Percentiles rank a stretch among this genome's conserved stretches.
These are phyloP conservation scores for Bombyx mandarina DNA, from an alignment of 1,140 invertebrate species.

Conservation along the genomic window DNA sequence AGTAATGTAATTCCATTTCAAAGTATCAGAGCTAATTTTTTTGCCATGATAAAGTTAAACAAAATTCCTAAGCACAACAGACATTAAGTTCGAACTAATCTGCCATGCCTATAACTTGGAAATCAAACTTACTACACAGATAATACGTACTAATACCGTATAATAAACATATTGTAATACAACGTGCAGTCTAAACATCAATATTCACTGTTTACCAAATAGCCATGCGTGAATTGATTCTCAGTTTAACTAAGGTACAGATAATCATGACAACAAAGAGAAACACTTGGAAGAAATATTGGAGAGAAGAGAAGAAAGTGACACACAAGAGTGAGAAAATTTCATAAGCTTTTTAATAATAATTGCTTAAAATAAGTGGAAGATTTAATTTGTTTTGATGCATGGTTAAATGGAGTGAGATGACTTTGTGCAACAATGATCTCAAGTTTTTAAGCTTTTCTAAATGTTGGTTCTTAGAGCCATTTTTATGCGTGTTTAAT, in stretches of 20 bases:
- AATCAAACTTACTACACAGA: conserved; percentile 50
- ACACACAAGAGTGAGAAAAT: conserved; percentile 36
- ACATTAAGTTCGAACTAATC: conserved; percentile 13
- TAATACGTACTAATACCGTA: conserved; percentile 38
- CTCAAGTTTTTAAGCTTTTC: conserved; percentile 31
- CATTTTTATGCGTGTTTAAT: conserved; percentile 50
- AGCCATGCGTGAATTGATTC: conserved; percentile 59
- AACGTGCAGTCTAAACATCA: conserved; percentile 68
- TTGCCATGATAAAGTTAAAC: not conserved
- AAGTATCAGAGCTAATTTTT: not conserved
- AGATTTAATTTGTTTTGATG: conserved; percentile 40
- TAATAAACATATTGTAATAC: conserved; percentile 42
- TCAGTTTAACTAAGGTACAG: conserved; percentile 35
- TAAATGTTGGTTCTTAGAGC: conserved; percentile 38
- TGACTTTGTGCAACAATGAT: conserved; percentile 35
- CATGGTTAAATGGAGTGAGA: conserved; percentile 51
- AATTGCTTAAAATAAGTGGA: conserved; percentile 25
- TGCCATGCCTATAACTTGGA: conserved; percentile 45
- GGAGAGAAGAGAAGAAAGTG: conserved; percentile 41
- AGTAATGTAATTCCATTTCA: not conserved
- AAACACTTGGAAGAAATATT: conserved; percentile 39
- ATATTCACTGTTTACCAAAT: conserved; percentile 50
- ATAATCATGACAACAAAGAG: conserved; percentile 43
- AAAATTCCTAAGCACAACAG: conserved; percentile 14
- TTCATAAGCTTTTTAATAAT: conserved; percentile 22